Evolutionary conservation across 2,888 invertebrate species (phyloP), one percentile per base, ranked within the genome.

Genomic region (Geotrupes spiniger): DNA sequence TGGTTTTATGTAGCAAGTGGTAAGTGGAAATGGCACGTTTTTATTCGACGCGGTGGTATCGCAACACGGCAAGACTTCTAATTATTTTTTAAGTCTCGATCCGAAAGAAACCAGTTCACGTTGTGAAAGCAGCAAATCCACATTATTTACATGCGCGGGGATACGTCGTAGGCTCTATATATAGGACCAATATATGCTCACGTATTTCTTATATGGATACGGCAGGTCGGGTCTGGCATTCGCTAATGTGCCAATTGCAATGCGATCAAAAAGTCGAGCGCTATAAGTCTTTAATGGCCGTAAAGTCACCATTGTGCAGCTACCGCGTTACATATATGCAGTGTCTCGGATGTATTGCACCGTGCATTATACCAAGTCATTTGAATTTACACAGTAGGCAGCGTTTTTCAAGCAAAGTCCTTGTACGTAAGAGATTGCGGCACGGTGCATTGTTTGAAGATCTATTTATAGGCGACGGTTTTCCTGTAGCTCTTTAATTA

Each of bases 161-260:
- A 21, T 21, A 21, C 21, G 6, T 21, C 21, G 21, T 3, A 21
- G 21, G 6, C 21, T n/a, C n/a, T 39, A 39, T 26, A 26, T 26
- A 26, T 16, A 27, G 39, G 39, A 26, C 26, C 28, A 33, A 46
- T 46, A 39, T 29, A 31, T 21, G 31, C 17, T 26, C 29, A 33
- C 40, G 21, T 40, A 46, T 46, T 39, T 46, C 46, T 39, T 46
- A 40, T 46, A 46, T 39, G 46, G 46, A 39, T 21, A 40, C 10
- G 39, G 15, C 46, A 47, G 45, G 52, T 41, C 50, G 46, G 46
- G 46, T 49, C 49, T 47, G 53, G 57, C 52, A 51, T 55, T 53
- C 51, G 54, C 55, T 52, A 57, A 57, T 56, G 55, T 56, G 55
- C 54, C 57, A 57, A 57, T 57, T 49, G 55, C 54, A 53, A 43